Conservation (phyloP, 2,888 invertebrate genomes). For the Nysson spinosus region DNA sequence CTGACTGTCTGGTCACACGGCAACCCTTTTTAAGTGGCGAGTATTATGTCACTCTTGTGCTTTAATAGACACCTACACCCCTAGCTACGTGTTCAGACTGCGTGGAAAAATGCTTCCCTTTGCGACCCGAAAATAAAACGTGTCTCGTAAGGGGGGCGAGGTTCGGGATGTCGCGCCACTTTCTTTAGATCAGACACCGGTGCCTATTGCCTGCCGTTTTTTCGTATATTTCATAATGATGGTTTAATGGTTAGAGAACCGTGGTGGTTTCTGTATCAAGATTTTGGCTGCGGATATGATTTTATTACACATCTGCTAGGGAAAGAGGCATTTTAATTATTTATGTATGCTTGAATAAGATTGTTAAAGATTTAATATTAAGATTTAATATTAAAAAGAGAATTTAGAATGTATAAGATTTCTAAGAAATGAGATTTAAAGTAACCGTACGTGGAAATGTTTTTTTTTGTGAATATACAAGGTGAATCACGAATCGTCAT, state of each 20-base stretch:
- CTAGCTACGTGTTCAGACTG: conserved; percentile 37
- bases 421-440: too few relatives aligned
- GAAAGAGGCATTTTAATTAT: too few relatives aligned
- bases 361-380: too few relatives aligned
- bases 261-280: too few relatives aligned
- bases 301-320: too few relatives aligned
- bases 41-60: conserved; percentile 71
- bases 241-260: conserved; percentile 17
- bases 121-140: conserved; percentile 43
- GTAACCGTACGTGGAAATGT: too few relatives aligned
- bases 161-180: conserved; percentile 26
- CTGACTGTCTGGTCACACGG: conserved; percentile 69
- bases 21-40: conserved; percentile 66
- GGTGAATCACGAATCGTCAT: too few relatives aligned
- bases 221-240: conserved; percentile 28
- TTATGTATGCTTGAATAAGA: too few relatives aligned
- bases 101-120: conserved; percentile 52
- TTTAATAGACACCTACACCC: conserved; percentile 70
- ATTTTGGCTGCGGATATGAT: too few relatives aligned
- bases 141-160: conserved; percentile 21
- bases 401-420: too few relatives aligned
- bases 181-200: conserved; percentile 27
- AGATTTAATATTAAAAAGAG: too few relatives aligned
- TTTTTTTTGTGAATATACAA: too few relatives aligned
- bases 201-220: conserved; percentile 48